phyloP scores from a whole-genome alignment of 2,797 vertebrate species.

The Poeciliopsis presidionis region DNA sequence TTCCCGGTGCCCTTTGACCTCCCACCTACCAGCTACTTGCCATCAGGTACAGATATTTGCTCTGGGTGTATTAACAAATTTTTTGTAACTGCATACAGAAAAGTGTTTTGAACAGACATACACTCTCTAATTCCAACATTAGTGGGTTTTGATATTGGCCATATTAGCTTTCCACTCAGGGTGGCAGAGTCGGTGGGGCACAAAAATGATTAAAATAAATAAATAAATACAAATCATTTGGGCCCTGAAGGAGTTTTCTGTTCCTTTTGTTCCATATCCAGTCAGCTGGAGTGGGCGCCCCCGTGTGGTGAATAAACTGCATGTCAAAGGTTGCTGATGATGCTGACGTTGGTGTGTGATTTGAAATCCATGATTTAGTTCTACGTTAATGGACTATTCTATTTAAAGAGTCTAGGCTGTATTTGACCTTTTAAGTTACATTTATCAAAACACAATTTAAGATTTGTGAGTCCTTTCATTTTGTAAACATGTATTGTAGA shows the following conservation, averaged over 20 bases:
- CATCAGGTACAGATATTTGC: slow-evolving; percentile 68
- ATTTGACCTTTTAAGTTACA: neutral
- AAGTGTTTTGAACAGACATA: neutral
- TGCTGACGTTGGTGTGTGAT: neutral
- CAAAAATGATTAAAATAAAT: neutral
- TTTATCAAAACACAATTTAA: neutral
- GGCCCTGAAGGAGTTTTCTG: neutral
- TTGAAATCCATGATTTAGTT: neutral
- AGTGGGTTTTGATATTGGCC: neutral
- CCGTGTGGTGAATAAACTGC: neutral
- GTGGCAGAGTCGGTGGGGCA: neutral
- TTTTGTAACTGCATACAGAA: neutral
- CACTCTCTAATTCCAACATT: neutral
- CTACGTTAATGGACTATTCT: neutral
- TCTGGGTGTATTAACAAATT: neutral
- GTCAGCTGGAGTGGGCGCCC: neutral
- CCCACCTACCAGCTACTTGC: slow-evolving; percentile 76
- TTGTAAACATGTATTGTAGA: neutral
- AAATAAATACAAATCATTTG: neutral
- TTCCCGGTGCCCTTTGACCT: slow-evolving; percentile 85
- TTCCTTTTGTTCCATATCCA: neutral
- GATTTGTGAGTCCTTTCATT: neutral
- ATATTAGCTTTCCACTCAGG: neutral
- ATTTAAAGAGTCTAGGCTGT: neutral
- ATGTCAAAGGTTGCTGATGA: neutral